phyloP scores from a whole-genome alignment of 2,797 vertebrate genomes.

The Cossypha dichroa region DNA sequence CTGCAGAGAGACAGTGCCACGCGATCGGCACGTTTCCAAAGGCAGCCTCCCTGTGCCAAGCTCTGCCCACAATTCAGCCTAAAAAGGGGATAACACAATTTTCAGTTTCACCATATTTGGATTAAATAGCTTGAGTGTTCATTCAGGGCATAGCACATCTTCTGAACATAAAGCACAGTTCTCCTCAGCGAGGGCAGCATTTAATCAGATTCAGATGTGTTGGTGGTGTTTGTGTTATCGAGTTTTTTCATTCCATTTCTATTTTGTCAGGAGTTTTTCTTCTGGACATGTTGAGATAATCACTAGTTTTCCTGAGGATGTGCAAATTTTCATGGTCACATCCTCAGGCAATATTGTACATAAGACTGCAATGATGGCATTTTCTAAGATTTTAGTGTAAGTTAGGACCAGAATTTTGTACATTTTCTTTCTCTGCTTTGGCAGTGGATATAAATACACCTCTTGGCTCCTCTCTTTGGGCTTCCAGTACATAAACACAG shows the following conservation, averaged over 20 bases:
- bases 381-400: not conserved
- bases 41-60: not conserved
- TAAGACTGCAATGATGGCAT: not conserved
- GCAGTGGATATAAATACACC: not conserved
- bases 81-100: slow-evolving; percentile 27
- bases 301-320: not conserved
- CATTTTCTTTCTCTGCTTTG: not conserved
- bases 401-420: not conserved
- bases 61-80: slow-evolving; percentile 23
- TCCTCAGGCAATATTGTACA: not conserved
- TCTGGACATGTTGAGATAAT: not conserved
- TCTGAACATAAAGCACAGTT: not conserved
- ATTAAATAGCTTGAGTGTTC: slow-evolving; percentile 13
- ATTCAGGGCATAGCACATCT: not conserved
- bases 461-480: not conserved
- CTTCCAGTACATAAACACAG: not conserved
- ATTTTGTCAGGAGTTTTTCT: slow-evolving; percentile 18
- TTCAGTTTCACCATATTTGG: not conserved
- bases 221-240: not conserved
- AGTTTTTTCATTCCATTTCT: not conserved
- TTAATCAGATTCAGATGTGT: not conserved
- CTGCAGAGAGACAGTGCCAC: not conserved
- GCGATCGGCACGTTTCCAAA: not conserved
- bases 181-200: not conserved
- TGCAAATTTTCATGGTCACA: not conserved